Evolutionary conservation across 2,113 vertebrate species (phyloP).

Genomic region (Cyphomyrus plagiostoma): DNA sequence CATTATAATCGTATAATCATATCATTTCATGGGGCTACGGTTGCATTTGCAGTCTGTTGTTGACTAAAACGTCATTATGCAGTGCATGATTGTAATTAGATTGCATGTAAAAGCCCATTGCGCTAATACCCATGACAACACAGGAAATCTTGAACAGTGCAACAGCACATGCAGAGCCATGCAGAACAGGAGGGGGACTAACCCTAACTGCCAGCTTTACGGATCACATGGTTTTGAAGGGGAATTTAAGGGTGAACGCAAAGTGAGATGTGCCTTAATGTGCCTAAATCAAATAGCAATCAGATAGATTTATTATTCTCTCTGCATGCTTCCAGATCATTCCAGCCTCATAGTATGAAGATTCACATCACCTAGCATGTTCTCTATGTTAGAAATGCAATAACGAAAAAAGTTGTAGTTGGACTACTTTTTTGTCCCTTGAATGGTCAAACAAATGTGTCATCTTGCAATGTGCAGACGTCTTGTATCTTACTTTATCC

Average conservation of each 20-base stretch:
- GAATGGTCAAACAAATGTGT: background rate
- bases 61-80: background rate
- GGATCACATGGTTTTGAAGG: background rate
- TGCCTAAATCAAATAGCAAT: background rate
- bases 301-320: background rate
- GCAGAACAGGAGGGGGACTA: background rate
- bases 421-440: background rate
- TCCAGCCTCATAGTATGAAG: background rate
- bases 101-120: background rate
- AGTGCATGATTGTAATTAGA: background rate
- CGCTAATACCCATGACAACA: background rate
- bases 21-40: background rate
- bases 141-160: background rate
- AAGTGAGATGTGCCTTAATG: background rate
- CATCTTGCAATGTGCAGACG: background rate
- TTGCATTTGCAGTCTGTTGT: background rate
- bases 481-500: background rate
- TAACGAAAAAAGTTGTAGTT: background rate
- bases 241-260: slow-evolving; percentile 1
- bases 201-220: background rate
- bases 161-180: background rate
- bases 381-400: background rate
- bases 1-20: background rate
- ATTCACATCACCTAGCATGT: background rate
- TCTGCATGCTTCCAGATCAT: background rate